Base-by-base conservation (phyloP, 37 sponge, comb jelly and placozoan species). In the Crambe crambe region DNA sequence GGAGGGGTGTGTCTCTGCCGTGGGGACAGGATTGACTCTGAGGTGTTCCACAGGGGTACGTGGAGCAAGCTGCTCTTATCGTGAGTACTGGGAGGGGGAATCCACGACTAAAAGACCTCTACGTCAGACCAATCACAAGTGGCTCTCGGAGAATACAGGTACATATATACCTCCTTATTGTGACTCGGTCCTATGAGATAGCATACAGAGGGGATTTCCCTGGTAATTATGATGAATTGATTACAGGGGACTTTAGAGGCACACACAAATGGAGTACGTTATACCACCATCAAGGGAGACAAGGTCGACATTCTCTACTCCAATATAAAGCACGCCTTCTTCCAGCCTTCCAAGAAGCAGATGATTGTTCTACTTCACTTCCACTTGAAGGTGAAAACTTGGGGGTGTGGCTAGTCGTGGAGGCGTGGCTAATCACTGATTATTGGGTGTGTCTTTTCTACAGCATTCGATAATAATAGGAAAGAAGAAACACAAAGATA, bases 271-370 rank as follows among this genome's bases (percentile, higher is more conserved):
- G 97, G 97, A 18, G 91, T 97, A 23, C 73, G 97, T 32, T 97
- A 92, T 79, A 91, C 92, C 2, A 83, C 95, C 31, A 56, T 90
- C 27, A 91, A 87, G 56, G 97, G 97, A 74, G 91, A 87, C 64
- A 85, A 85, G 37, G 87, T 96, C 22, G 99, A 98, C 80, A 91
- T 98, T 42, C 79, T 98, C 36, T 98, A 94, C 73, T 82, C 57
- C 62, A 98, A 96, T 72, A 85, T 98, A 56, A 96, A 94, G 73
- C 91, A 92, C 56, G 99, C 97, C 78, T 94, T 96, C 87, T 97
- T 95, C 84, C 97, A 97, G 88, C 94, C 99, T 9, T 98, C 97
- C 25, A 93, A 95, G 44, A 77, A 86, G 26, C 96, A 98, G 68
- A 98, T 98, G 99, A 88, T 98, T 37, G 89, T 94, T 0, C 65